phyloP scores from a whole-genome alignment of 2,113 vertebrate species.

The Scomber scombrus region DNA sequence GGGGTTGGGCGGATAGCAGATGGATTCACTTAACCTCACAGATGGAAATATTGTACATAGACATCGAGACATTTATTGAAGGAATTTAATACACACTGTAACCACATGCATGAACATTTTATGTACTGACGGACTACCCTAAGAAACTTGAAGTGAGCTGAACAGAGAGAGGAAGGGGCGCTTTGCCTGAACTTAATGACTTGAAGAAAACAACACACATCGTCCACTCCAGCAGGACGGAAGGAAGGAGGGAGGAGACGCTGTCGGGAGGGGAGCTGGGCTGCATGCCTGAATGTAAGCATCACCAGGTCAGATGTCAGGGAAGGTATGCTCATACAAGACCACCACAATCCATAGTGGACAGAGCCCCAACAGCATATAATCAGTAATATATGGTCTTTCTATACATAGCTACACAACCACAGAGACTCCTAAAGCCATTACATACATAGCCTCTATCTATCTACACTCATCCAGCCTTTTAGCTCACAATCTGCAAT shows the following conservation, averaged over 20 bases:
- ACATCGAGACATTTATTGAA: not conserved
- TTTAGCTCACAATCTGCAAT: too few species aligned
- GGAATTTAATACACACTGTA: not conserved
- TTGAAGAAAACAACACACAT: conserved; percentile 14
- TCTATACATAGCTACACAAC: not conserved
- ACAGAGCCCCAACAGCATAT: not conserved
- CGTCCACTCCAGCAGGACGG: conserved; percentile 12
- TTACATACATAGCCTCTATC: too few species aligned
- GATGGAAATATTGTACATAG: not conserved
- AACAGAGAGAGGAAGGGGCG: conserved; percentile 16
- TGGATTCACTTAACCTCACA: not conserved
- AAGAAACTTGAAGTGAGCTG: not conserved
- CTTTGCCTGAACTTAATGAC: not conserved
- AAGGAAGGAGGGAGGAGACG: conserved; percentile 53
- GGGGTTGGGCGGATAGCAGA: not conserved
- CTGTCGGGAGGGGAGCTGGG: conserved; percentile 25
- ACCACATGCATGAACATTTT: not conserved
- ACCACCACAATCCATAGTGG: not conserved
- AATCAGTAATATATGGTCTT: not conserved
- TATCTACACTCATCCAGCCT: too few species aligned
- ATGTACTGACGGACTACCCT: not conserved
- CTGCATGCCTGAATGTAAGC: conserved; percentile 51
- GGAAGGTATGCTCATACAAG: conserved; percentile 21
- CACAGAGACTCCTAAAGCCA: not conserved
- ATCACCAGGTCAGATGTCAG: conserved; percentile 52